A percentile compares a stretch with the other conserved stretches of the same genome.
phyloP scores from a whole-genome alignment of 1,140 invertebrate species.

The Eumaeus atala region DNA sequence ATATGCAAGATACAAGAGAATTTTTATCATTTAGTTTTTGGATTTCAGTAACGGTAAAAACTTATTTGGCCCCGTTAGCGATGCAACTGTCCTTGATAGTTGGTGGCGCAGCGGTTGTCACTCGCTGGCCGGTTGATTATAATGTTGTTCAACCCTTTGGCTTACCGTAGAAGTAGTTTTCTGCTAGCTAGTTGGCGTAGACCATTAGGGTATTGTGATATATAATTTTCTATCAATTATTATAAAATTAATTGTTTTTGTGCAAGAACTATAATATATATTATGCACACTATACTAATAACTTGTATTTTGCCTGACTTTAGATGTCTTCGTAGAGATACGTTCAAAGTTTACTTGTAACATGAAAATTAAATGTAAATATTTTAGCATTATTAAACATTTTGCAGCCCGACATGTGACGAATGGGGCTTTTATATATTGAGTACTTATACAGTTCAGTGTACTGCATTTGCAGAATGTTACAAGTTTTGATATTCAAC shows the following conservation, averaged over 20 bases:
- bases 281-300: conserved; percentile 62
- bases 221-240: conserved; percentile 63
- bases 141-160: conserved; percentile 69
- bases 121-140: conserved; percentile 44
- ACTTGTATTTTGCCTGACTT: conserved; percentile 66
- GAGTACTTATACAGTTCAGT: conserved; percentile 55
- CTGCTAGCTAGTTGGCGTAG: conserved; percentile 69
- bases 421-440: conserved; percentile 64
- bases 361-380: conserved; percentile 68
- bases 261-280: conserved; percentile 67
- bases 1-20: conserved; percentile 70
- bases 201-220: conserved; percentile 69
- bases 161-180: conserved; percentile 69
- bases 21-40: conserved; percentile 74
- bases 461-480: conserved; percentile 57
- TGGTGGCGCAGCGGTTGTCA: conserved; percentile 37
- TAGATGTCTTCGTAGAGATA: conserved; percentile 71
- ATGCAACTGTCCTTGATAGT: conserved; percentile 74
- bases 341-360: conserved; percentile 59
- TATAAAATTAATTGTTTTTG: conserved; percentile 65
- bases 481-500: conserved; percentile 56
- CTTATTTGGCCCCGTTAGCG: conserved; percentile 73
- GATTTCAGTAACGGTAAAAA: conserved; percentile 72
- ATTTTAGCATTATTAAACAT: conserved; percentile 60
- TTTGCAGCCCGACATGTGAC: conserved; percentile 56